Percentiles rank a stretch among this genome's conserved stretches.
phyloP scores from a whole-genome alignment of 1,140 invertebrate species.

The Eciton burchellii region DNA sequence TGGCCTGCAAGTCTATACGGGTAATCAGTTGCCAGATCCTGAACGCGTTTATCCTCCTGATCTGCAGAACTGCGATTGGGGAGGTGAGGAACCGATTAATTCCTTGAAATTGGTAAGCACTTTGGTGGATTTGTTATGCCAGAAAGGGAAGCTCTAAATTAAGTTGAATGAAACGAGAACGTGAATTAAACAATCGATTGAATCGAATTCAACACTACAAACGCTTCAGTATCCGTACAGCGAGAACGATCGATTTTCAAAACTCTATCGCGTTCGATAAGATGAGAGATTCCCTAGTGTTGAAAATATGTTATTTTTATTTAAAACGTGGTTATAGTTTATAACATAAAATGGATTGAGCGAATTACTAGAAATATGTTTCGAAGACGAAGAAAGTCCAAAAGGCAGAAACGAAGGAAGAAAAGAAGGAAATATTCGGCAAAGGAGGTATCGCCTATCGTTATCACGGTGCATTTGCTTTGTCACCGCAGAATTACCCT shows the following conservation, averaged over 20 bases:
- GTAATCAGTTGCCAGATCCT: conserved; percentile 85
- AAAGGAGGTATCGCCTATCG: conserved; percentile 86
- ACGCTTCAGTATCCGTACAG: no score
- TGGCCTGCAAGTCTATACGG: conserved; percentile 88
- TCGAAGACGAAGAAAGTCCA: not conserved
- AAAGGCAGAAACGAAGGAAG: not conserved
- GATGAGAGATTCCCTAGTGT: not conserved
- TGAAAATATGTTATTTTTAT: not conserved
- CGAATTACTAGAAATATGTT: not conserved
- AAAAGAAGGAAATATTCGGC: conserved; percentile 78
- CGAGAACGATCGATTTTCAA: no score
- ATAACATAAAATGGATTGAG: not conserved
- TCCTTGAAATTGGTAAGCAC: not conserved
- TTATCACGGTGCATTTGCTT: conserved; percentile 87
- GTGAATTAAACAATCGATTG: no score
- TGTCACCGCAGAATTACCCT: conserved; percentile 89
- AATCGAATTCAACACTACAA: no score
- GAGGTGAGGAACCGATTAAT: conserved; percentile 5
- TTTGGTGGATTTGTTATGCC: not conserved
- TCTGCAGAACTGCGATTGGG: conserved; percentile 30
- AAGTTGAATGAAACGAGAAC: no score
- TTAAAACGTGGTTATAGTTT: not conserved
- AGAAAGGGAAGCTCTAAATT: not conserved
- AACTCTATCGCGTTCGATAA: no score
- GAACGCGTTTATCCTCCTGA: conserved; percentile 58